Evolutionary conservation across 2,888 invertebrate species (phyloP).

Genomic region (Eupithecia subumbrata): DNA sequence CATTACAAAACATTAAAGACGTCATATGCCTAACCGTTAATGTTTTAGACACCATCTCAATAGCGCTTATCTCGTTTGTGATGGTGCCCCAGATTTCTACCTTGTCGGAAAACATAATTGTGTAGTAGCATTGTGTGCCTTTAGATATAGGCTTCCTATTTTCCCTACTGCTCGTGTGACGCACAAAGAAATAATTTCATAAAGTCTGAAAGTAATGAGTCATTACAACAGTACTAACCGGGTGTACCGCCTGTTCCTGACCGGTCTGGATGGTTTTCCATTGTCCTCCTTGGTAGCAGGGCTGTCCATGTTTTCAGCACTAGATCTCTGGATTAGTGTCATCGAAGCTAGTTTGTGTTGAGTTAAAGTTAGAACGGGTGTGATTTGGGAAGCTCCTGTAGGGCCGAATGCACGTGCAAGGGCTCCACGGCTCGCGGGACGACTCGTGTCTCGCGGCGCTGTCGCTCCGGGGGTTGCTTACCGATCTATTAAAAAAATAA

Average conservation of each 20-base stretch:
- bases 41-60: background rate
- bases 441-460: constrained; percentile 74
- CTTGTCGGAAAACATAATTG: constrained; percentile 4
- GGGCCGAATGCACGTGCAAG: constrained; percentile 73
- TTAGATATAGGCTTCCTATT: constrained; percentile 50
- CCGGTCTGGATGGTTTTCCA: constrained; percentile 85
- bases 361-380: constrained; percentile 44
- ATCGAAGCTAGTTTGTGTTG: constrained; percentile 58
- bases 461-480: constrained; percentile 81
- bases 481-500: constrained; percentile 83
- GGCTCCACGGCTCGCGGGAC: constrained; percentile 70
- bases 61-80: background rate
- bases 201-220: constrained; percentile 74
- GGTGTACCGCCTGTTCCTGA: constrained; percentile 88
- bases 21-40: background rate
- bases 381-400: constrained; percentile 45
- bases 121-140: constrained; percentile 23
- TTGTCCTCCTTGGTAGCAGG: constrained; percentile 70
- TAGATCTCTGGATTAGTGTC: constrained; percentile 71
- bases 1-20: background rate
- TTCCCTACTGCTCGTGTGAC: constrained; percentile 55
- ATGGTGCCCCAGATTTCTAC: background rate
- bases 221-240: constrained; percentile 83
- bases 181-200: constrained; percentile 74
- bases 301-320: constrained; percentile 66